phyloP scores from a whole-genome alignment of 2,113 vertebrate genomes.

The Trichomycterus rosablanca region DNA sequence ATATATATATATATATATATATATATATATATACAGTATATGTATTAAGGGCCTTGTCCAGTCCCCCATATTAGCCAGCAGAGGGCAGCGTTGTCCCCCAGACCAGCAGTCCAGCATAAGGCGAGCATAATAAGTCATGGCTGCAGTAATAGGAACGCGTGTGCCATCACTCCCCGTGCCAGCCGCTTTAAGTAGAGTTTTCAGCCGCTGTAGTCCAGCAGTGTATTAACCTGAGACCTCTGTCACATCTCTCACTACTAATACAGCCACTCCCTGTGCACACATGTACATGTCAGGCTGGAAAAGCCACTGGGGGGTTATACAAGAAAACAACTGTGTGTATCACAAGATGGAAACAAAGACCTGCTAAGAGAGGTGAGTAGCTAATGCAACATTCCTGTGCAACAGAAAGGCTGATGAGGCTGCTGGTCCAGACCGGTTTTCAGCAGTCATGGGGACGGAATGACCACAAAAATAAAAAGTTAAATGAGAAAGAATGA shows the following conservation, averaged over 20 bases:
- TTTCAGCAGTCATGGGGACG: neutral
- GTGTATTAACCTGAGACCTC: constrained; percentile 73
- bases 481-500: neutral
- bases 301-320: too few species aligned
- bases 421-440: neutral
- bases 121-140: constrained; percentile 65
- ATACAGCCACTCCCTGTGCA: constrained; percentile 52
- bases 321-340: neutral
- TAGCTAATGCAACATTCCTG: neutral
- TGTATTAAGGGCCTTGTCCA: too few species aligned
- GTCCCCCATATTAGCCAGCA: constrained; percentile 54
- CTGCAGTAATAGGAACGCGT: constrained; percentile 71
- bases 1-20: too few species aligned
- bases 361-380: neutral
- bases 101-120: constrained; percentile 55
- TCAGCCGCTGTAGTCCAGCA: constrained; percentile 62
- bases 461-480: neutral
- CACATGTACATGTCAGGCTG: too few species aligned
- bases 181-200: neutral
- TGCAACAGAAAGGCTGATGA: neutral
- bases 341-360: neutral
- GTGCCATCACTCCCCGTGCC: constrained; percentile 58
- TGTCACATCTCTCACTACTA: constrained; percentile 62
- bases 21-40: too few species aligned
- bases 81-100: constrained; percentile 61